Base-by-base conservation (phyloP, 2,888 invertebrate genomes). In the Flabesymbios commensalis region DNA sequence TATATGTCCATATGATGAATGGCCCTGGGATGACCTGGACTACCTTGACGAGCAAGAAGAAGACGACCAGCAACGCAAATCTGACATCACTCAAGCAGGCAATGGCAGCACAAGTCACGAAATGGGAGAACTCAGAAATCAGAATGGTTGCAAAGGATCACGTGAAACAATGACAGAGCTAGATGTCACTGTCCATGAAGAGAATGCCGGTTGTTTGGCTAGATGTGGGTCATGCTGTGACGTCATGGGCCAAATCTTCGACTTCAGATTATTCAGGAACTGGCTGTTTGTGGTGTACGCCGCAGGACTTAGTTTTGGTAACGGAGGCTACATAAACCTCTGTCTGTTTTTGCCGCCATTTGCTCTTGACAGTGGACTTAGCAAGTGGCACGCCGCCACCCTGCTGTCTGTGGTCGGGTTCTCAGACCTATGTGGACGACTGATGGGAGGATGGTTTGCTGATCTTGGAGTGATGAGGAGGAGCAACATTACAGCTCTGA, bases 371-470 rank as follows among this genome's bases (percentile, higher is more conserved):
- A 22, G 33, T 22, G 55, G 42, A 26, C 2, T 19, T 10, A 45
- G 47, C 60, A 55, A 56, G 22, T 1, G 26, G 17, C 10, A 36
- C 28, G 43, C 36, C 7, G 47, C 61, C 39, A n/a, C 49, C 4
- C 45, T 63, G 22, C 36, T 64, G 26, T n/a, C 39, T 19, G 28
- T 57, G 24, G 52, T 64, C 14, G 64, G 64, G 2, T 22, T 57
- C 33, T 26, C 33, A 28, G 64, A 64, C 43, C 53, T 64, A 32
- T 33, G 51, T 7, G 61, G 64, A 10, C 26, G 64, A 7, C 36
- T 64, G 43, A 28, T 29, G 0, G 64, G 64, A 0, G 64, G 64
- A 1, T 53, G 47, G 52, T 53, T 64, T 19, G 53, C 64, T 14
- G 64, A 64, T 29, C 47, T 59, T 17, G 54, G 55, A 0, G 4